Evolutionary conservation across 2,797 vertebrate species (phyloP), one percentile per base, ranked within the genome.

Genomic region (Valencia hispanica): DNA sequence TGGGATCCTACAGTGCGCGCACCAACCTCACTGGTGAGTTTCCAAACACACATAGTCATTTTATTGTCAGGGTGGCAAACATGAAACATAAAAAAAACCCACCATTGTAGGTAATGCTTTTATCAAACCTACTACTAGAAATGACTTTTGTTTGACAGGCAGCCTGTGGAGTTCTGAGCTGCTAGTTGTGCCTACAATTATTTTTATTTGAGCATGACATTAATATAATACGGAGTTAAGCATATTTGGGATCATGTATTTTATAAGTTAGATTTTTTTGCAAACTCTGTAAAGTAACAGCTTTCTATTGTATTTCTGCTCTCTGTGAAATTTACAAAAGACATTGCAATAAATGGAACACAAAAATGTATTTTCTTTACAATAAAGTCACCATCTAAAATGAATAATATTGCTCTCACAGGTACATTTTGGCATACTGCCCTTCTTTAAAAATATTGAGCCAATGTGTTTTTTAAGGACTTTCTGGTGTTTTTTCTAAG

Each of bases 1-100:
- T 96, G 14, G 97, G 97, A 39, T 95, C 79, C 80, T 97, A 98
- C 92, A 97, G 95, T 0, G 97, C 96, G 1, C 96, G 95, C 74
- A 96, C 93, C 59, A 94, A 93, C 84, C 95, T 98, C 73, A 95
- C 91, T 0, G 97, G 97, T 99, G 85, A 92, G 96, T 91, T 70
- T 59, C 27, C 4, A 43, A 70, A 72, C 30, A 12, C 30, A n/a
- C 41, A 17, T 27, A 32, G 7, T 22, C 76, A 50, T 27, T 48
- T 11, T 36, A 59, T 11, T 17, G 61, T 61, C 34, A 65, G 47
- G 17, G 17, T 68, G 25, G 55, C n/a, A 47, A 68, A 63, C 45
- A 50, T 15, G 20, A 68, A 69, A 7, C 11, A 30, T 30, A 30
- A 53, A 25, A 53, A 34, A n/a, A n/a, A 43, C 12, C 22, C 11